A percentile compares a stretch with the other conserved stretches of the same genome.
Conservation (phyloP, 2,888 invertebrate species). For the Ormyrus labotus region DNA sequence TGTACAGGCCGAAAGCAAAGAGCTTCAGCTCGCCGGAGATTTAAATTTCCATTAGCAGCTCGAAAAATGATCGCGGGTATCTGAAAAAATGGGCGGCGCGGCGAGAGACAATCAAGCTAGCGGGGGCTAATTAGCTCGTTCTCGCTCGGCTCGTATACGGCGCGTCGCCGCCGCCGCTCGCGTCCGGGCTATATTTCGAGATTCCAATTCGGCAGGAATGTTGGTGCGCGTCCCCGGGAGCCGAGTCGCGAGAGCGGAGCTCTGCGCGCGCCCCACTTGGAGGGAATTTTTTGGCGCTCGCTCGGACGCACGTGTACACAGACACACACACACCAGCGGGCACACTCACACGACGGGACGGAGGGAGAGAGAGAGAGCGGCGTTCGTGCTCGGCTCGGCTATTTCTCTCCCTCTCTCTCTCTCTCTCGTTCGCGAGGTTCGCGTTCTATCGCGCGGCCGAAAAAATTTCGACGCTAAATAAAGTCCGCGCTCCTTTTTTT, state of each 20-base stretch:
- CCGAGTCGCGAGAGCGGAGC: not conserved
- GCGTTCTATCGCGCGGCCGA: slow-evolving; percentile 23
- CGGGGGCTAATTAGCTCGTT: slow-evolving; percentile 58
- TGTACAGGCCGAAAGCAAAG: not conserved
- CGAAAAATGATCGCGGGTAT: not conserved
- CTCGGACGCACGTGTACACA: slow-evolving; percentile 40
- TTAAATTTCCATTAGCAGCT: not conserved
- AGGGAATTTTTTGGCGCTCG: slow-evolving; percentile 52
- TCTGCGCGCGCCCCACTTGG: slow-evolving; percentile 47
- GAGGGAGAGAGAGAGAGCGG: not conserved
- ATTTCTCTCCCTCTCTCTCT: slow-evolving; percentile 24
- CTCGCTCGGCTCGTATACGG: slow-evolving; percentile 57
- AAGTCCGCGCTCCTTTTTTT: slow-evolving; percentile 34
- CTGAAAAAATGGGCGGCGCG: too few species aligned
- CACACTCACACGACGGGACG: not conserved
- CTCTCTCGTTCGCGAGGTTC: not conserved
- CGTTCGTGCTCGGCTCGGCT: not conserved
- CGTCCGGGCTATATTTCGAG: slow-evolving; percentile 46
- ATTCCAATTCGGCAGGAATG: slow-evolving; percentile 56
- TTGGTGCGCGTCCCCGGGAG: slow-evolving; percentile 46
- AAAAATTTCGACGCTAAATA: slow-evolving; percentile 56
- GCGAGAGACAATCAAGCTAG: slow-evolving; percentile 16
- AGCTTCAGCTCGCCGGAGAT: not conserved
- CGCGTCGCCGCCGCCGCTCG: slow-evolving; percentile 57
- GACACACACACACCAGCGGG: slow-evolving; percentile 2